Evolutionary conservation across 2,113 vertebrate species (phyloP).

Genomic region (Stercorarius parasiticus): DNA sequence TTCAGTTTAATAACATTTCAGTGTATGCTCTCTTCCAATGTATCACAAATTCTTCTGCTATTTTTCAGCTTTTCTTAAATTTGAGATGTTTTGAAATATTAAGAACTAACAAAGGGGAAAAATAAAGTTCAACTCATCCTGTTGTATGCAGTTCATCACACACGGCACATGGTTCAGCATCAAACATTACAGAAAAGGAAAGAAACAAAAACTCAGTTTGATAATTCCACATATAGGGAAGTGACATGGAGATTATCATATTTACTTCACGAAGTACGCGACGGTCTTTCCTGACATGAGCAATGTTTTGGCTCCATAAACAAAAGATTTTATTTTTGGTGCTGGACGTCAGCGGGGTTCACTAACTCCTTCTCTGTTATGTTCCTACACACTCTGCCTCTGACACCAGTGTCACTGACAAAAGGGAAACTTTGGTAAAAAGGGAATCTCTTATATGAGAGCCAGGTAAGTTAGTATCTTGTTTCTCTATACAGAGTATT

Average conservation of each 20-base stretch:
- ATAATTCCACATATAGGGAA: not conserved
- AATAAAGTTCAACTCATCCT: not conserved
- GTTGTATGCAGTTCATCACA: not conserved
- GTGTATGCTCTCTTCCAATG: not conserved
- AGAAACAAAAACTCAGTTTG: not conserved
- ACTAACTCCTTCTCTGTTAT: not conserved
- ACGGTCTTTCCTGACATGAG: not conserved
- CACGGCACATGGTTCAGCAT: not conserved
- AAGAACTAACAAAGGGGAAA: not conserved
- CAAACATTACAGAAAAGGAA: not conserved
- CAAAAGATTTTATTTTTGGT: not conserved
- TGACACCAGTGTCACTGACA: not conserved
- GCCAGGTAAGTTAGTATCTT: not conserved
- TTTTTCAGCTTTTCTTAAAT: not conserved
- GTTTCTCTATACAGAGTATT: not conserved
- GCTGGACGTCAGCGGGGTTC: not conserved
- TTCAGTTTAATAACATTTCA: not conserved
- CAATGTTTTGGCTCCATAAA: not conserved
- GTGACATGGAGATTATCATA: accelerated
- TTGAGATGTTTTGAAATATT: not conserved
- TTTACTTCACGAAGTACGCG: not conserved
- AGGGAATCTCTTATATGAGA: not conserved
- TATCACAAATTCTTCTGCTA: not conserved
- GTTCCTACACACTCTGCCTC: not conserved
- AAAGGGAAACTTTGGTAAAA: not conserved